Base-by-base conservation (phyloP, 2,888 invertebrate species). In the Thecophora atra region DNA sequence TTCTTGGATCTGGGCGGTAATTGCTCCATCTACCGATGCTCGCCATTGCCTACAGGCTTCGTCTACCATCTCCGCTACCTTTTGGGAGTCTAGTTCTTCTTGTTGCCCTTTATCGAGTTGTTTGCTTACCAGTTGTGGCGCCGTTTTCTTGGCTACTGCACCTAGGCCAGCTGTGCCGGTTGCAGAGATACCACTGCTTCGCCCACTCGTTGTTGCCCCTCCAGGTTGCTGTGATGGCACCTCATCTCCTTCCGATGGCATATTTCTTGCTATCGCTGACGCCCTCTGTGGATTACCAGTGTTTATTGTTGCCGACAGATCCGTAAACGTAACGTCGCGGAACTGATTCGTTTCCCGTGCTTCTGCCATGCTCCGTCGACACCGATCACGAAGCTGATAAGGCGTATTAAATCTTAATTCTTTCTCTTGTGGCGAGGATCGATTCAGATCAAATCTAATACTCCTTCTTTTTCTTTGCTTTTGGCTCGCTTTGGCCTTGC, bases 351-450 rank as follows among this genome's bases (percentile, higher is more conserved):
- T 7, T 17, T 17, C 17, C 26, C n/a, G n/a, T n/a, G n/a, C 17
- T 1, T 37, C 62, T 15, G 21, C 24, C 54, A 54, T 54, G 4
- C 21, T 24, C n/a, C 54, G 19, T 21, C 21, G 19, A 6, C n/a
- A 3, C 8, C 11, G 19, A n/a, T 54, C 21, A 5, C 19, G 21
- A n/a, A 21, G 54, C n/a, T 54, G 54, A 3, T 21, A 21, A 11
- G 54, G 54, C 4, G 54, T 54, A n/a, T 54, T 54, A 54, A 54
- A 54, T 5, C 54, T 19, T 21, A 54, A 19, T 54, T 54, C 54
- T 21, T 54, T 54, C 8, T 21, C 24, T n/a, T 54, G 54, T 15
- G 54, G 54, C 11, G 54, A 54, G 11, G 21, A 54, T 11, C 54
- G 19, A 54, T 54, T 54, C 3, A 54, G 21, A n/a, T 54, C 54